A percentile compares a stretch with the other conserved stretches of the same genome.
phyloP scores from a whole-genome alignment of 2,797 vertebrate genomes.

The Huso huso region DNA sequence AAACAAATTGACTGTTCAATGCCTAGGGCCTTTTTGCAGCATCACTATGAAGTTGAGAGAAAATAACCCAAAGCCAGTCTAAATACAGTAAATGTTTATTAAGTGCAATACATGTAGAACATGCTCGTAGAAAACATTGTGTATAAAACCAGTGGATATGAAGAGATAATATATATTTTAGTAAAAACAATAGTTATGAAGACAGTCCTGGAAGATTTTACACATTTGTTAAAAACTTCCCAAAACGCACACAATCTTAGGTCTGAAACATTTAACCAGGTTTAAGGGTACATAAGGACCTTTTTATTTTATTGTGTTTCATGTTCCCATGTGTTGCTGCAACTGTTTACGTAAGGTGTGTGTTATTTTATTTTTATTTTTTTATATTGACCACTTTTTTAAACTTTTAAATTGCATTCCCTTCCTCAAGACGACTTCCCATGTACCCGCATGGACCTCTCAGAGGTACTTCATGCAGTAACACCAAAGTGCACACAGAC shows the following conservation, averaged over 20 bases:
- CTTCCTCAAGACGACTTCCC: no score
- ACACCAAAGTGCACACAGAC: neutral
- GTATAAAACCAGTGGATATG: conserved; percentile 7
- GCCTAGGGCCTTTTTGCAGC: neutral
- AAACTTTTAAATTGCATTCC: no score
- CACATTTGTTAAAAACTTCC: conserved; percentile 11
- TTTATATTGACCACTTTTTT: neutral
- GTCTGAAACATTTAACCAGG: neutral
- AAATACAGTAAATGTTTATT: conserved; percentile 51
- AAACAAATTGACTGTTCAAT: no score
- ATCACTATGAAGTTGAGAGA: conserved; percentile 21
- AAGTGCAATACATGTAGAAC: conserved; percentile 48
- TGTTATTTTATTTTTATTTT: neutral
- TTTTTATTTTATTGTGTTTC: neutral
- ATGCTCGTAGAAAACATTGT: conserved; percentile 13
- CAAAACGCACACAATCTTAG: conserved; percentile 34
- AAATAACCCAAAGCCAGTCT: conserved; percentile 9
- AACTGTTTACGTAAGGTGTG: no score
- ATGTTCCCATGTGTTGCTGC: neutral
- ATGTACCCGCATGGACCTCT: no score
- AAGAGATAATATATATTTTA: neutral
- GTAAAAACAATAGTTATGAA: no score
- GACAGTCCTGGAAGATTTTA: neutral
- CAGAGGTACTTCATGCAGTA: neutral
- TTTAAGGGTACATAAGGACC: neutral